Conservation (phyloP, 2,113 vertebrate genomes). For the Pomatostomus ruficeps region DNA sequence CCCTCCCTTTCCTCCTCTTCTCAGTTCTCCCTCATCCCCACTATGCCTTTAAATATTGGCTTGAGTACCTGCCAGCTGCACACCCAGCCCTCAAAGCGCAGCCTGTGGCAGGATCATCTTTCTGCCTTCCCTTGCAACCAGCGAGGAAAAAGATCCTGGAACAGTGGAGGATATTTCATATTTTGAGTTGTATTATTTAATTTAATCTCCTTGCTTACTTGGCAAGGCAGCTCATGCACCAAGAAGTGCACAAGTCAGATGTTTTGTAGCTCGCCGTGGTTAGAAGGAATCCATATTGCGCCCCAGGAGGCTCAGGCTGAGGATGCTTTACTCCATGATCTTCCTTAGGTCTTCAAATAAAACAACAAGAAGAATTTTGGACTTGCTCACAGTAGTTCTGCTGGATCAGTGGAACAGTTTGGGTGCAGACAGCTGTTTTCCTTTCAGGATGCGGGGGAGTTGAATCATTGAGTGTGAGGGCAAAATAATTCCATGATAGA, state of each 20-base stretch:
- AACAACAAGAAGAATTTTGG: conserved; percentile 17
- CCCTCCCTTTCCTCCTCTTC: neutral
- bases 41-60: neutral
- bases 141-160: neutral
- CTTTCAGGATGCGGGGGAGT: conserved; percentile 41
- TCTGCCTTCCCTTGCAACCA: conserved; percentile 9
- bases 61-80: conserved; percentile 11
- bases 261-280: conserved; percentile 13
- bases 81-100: neutral
- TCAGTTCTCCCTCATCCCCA: neutral
- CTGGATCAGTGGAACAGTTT: neutral
- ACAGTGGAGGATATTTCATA: neutral
- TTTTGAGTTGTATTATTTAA: conserved; percentile 30
- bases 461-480: conserved; percentile 42
- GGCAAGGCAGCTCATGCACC: conserved; percentile 12
- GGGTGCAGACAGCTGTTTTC: conserved; percentile 25
- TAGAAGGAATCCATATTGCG: conserved; percentile 17
- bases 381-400: conserved; percentile 29
- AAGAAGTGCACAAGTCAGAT: conserved; percentile 28
- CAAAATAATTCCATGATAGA: conserved; percentile 17
- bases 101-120: conserved; percentile 2
- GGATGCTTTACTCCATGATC: neutral
- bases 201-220: conserved; percentile 38
- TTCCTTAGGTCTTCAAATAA: conserved; percentile 25
- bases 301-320: neutral